Base-by-base conservation (phyloP, 2,888 invertebrate species). In the Cryptus armator region DNA sequence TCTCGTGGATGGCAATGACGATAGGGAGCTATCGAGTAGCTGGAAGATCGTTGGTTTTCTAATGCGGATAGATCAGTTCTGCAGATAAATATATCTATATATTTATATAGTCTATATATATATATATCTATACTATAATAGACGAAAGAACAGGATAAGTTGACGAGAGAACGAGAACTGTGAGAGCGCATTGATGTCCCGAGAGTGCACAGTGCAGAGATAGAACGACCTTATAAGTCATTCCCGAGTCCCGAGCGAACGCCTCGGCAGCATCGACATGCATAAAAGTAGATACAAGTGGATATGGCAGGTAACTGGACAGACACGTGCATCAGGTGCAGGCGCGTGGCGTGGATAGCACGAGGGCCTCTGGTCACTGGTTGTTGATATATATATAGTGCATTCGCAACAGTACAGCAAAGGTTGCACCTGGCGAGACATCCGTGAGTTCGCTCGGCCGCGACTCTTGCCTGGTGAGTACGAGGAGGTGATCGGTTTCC, bases 261-360 rank as follows among this genome's bases (percentile, higher is more conserved):
- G 86, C 84, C 70, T 82, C 67, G 86, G 85, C 64, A 85, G 85
- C 86, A 86, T 85, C 86, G 86, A 86, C 87, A 87, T 88, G 88
- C 87, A 88, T 88, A 89, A 89, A 87, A 88, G 88, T 81, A 83
- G 83, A 87, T 86, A 86, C 87, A 86, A 88, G 88, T 88, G 86
- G 89, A 89, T 89, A 90, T 89, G 88, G 89, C 87, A 89, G 87
- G 88, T 81, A 84, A 87, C 77, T 87, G 86, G 86, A 86, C 86
- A 77, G 86, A 85, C 87, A 86, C 88, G 87, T 87, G 87, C 83
- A 81, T 44, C 74, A 29, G 62, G 46, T 53, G 62, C 66, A 29
- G 59, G 68, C 78, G 79, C 78, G 82, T 79, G 84, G 81, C 81
- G 75, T 46, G n/a, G 72, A 81, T 74, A 78, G 62, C 62, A 68